These are phyloP conservation scores for Penaeus japonicus DNA, from an alignment of 1,140 invertebrate genomes.

Conservation along the genomic window DNA sequence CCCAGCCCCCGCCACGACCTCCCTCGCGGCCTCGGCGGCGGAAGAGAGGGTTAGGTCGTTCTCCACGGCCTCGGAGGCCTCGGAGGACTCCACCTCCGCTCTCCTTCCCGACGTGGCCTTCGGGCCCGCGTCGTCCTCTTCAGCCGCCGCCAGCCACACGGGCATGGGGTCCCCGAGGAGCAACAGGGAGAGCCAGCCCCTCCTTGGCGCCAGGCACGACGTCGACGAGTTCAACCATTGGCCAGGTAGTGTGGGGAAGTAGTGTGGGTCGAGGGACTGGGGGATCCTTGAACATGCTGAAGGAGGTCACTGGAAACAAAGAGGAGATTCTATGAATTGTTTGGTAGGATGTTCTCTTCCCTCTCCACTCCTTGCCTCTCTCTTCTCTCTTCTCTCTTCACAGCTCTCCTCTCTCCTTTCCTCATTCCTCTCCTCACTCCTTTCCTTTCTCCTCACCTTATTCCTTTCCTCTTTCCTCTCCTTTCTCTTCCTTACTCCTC, in stretches of 20 bases:
- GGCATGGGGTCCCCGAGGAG: slow-evolving; percentile 37
- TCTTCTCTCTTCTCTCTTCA: no score
- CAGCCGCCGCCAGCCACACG: not conserved
- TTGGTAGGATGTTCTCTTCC: no score
- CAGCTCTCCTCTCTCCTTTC: no score
- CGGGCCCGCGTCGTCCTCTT: not conserved
- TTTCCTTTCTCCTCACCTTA: no score
- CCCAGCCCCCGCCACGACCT: slow-evolving; percentile 7
- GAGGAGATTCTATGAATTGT: no score
- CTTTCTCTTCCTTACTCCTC: no score
- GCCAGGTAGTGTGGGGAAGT: slow-evolving; percentile 32
- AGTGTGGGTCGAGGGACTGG: no score
- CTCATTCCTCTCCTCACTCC: no score
- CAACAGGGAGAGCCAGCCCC: slow-evolving; percentile 53
- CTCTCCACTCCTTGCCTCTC: no score
- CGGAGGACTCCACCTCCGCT: slow-evolving; percentile 53
- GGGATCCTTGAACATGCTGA: no score
- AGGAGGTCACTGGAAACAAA: no score
- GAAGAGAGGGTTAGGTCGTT: slow-evolving; percentile 37
- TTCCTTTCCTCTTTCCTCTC: no score
- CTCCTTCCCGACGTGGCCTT: slow-evolving; percentile 57
- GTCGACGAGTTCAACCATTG: slow-evolving; percentile 55
- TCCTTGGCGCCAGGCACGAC: slow-evolving; percentile 45
- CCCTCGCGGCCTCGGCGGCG: not conserved
- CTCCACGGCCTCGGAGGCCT: slow-evolving; percentile 50